phyloP scores from a whole-genome alignment of 92 coral and sea anemone species.

The Phenganax subtilis region DNA sequence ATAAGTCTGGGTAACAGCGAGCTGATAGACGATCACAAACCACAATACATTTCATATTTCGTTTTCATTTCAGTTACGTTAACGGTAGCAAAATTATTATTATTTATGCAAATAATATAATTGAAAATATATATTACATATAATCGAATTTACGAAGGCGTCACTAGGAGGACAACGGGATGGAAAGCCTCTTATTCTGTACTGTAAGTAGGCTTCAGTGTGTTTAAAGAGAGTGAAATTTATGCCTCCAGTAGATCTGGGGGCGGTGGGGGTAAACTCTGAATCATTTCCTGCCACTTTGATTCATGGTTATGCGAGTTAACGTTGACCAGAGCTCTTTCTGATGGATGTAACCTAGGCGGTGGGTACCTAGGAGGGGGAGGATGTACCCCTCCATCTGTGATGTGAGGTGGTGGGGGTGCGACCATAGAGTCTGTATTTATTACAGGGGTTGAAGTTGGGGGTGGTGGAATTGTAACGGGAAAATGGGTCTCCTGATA shows the following conservation, averaged over 20 bases:
- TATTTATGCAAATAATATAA: not conserved
- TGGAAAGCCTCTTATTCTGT: not conserved
- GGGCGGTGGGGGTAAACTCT: slow-evolving; percentile 25
- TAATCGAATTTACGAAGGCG: not conserved
- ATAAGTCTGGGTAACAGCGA: no score
- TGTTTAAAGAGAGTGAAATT: not conserved
- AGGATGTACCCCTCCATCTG: not conserved
- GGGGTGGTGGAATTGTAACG: slow-evolving; percentile 39
- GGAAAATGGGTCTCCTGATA: slow-evolving; percentile 1
- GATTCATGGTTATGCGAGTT: not conserved
- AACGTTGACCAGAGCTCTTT: not conserved
- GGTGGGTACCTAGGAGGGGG: slow-evolving; percentile 35
- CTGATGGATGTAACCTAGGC: slow-evolving; percentile 27
- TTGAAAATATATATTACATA: not conserved
- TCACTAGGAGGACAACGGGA: no score
- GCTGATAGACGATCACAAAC: no score
- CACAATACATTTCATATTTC: not conserved
- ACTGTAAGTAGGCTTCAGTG: no score
- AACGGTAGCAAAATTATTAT: not conserved
- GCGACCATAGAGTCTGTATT: slow-evolving; percentile 35
- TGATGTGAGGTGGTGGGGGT: slow-evolving; percentile 51
- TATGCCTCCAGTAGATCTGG: slow-evolving; percentile 26
- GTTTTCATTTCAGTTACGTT: not conserved
- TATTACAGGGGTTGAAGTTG: slow-evolving; percentile 39
- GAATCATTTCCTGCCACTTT: slow-evolving; percentile 23